Conservation (phyloP, 2,113 vertebrate species). For the Myotis lucifugus region DNA sequence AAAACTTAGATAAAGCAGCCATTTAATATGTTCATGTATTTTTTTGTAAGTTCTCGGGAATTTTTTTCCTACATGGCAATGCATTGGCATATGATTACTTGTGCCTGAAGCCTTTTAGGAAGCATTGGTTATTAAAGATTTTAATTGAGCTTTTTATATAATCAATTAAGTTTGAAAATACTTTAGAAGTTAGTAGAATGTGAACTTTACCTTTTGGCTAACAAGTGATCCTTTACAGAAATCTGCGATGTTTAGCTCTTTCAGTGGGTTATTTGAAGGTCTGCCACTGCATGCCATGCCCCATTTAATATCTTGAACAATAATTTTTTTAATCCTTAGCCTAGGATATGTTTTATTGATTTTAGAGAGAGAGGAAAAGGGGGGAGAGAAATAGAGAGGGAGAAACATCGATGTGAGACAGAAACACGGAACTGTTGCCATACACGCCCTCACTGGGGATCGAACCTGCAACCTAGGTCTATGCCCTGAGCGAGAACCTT, state of each 20-base stretch:
- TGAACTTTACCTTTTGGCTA: slow-evolving; percentile 8
- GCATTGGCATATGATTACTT: neutral
- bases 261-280: neutral
- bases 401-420: neutral
- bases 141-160: neutral
- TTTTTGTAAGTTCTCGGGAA: neutral
- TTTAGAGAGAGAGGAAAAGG: neutral
- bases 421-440: neutral
- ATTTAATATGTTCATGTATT: neutral
- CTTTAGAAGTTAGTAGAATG: neutral
- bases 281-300: neutral
- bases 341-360: neutral
- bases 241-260: neutral
- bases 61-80: neutral
- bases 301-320: neutral
- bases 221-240: neutral
- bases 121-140: neutral
- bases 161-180: neutral
- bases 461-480: neutral
- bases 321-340: neutral
- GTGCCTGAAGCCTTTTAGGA: neutral
- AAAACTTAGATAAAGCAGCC: neutral
- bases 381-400: no score
- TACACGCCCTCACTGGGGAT: neutral
- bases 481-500: neutral